These are phyloP conservation scores for Tolmerus cingulatus DNA, from an alignment of 2,888 invertebrate species.

Conservation along the genomic window DNA sequence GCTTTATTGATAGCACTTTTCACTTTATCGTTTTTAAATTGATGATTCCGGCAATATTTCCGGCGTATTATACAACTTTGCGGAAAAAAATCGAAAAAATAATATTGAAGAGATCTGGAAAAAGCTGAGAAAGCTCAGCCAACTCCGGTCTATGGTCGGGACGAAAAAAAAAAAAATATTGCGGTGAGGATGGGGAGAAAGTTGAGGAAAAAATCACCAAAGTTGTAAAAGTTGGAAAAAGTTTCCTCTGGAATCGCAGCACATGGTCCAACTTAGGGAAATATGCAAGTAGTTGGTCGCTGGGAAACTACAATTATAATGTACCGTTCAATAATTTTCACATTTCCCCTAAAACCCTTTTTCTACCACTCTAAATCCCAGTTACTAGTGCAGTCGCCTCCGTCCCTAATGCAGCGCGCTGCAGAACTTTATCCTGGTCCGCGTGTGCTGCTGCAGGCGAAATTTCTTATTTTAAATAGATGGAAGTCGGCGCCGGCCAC, in stretches of 20 bases:
- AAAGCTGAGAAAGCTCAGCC: slow-evolving; percentile 12
- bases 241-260: slow-evolving; percentile 11
- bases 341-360: slow-evolving; percentile 4
- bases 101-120: not conserved
- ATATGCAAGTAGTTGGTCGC: slow-evolving; percentile 35
- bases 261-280: slow-evolving; percentile 25
- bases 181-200: not conserved
- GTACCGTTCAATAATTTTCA: slow-evolving; percentile 39
- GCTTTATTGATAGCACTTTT: slow-evolving; percentile 24
- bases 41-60: slow-evolving; percentile 35
- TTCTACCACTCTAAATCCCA: not conserved
- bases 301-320: slow-evolving; percentile 35
- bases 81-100: not conserved
- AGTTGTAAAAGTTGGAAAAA: slow-evolving; percentile 35
- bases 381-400: not conserved
- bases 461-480: not conserved
- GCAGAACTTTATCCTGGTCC: not conserved
- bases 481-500: not conserved
- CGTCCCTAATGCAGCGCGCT: not conserved
- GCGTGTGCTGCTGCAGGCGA: not conserved
- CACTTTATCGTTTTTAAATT: slow-evolving; percentile 33
- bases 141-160: not conserved
- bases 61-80: slow-evolving; percentile 35
- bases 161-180: not conserved
- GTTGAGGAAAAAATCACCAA: slow-evolving; percentile 26